Evolutionary conservation across 2,888 invertebrate genomes (phyloP).

Genomic region (Polyploca ridens): DNA sequence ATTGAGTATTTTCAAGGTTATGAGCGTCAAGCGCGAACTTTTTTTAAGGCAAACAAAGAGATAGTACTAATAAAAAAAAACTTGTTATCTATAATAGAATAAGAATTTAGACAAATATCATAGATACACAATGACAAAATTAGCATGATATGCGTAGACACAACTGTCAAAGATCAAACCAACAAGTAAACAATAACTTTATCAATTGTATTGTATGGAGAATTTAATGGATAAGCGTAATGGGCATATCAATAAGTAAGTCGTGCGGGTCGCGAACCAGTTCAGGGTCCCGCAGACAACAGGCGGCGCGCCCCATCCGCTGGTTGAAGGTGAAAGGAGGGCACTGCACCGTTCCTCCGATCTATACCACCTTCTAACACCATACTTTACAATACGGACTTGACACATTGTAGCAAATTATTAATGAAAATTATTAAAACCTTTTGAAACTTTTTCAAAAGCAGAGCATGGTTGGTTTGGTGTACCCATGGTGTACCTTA

Average conservation of each 20-base stretch:
- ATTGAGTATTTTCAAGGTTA: background rate
- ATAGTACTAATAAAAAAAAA: background rate
- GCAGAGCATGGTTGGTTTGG: slow-evolving; percentile 14
- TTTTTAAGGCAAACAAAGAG: background rate
- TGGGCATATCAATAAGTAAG: slow-evolving; percentile 16
- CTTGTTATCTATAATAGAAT: background rate
- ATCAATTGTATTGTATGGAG: background rate
- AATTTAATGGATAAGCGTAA: background rate
- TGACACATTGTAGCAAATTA: background rate
- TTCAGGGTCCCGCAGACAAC: slow-evolving; percentile 51
- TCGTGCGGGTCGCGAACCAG: slow-evolving; percentile 46
- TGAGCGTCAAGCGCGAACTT: background rate
- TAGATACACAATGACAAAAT: background rate
- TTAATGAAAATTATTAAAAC: slow-evolving; percentile 12
- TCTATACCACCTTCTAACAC: slow-evolving; percentile 13
- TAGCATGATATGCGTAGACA: background rate
- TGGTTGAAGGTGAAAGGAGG: slow-evolving; percentile 62
- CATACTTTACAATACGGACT: slow-evolving; percentile 6
- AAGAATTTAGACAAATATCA: background rate
- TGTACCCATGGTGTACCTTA: too few relatives aligned
- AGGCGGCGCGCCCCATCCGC: slow-evolving; percentile 32
- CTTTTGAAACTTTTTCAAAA: slow-evolving; percentile 12
- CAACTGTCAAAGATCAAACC: background rate
- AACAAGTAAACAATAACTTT: background rate
- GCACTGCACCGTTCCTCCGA: slow-evolving; percentile 51